phyloP scores from a whole-genome alignment of 2,888 invertebrate genomes.

The Myopa testacea region DNA sequence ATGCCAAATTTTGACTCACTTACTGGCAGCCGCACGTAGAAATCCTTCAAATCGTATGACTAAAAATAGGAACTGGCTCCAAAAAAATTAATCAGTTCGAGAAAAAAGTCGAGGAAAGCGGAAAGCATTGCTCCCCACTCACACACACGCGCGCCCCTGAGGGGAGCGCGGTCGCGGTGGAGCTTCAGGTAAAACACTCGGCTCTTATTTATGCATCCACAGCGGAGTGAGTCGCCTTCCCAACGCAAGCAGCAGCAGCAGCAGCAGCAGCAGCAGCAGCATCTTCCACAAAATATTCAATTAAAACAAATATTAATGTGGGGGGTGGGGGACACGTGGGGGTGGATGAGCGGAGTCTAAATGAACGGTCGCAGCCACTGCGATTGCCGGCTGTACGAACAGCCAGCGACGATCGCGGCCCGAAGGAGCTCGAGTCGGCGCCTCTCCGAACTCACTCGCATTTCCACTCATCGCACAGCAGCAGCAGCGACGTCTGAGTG shows the following conservation, averaged over 20 bases:
- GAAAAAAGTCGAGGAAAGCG: not conserved
- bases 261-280: no score
- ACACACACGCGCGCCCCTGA: slow-evolving; percentile 15
- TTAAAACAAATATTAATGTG: not conserved
- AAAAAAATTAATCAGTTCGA: slow-evolving; percentile 17
- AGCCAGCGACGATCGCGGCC: slow-evolving; percentile 13
- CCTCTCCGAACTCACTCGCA: slow-evolving; percentile 12
- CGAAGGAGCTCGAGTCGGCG: slow-evolving; percentile 16
- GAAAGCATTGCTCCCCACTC: not conserved
- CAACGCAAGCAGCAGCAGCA: slow-evolving; percentile 42
- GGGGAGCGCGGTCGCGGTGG: not conserved
- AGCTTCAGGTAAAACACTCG: slow-evolving; percentile 43
- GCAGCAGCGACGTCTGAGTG: slow-evolving; percentile 8
- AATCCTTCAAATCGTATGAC: slow-evolving; percentile 13
- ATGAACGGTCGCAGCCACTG: not conserved
- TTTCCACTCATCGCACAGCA: slow-evolving; percentile 23
- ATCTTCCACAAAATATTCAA: slow-evolving; percentile 54
- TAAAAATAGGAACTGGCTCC: slow-evolving; percentile 29
- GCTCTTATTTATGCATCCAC: slow-evolving; percentile 17
- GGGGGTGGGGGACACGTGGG: not conserved
- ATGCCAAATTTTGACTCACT: slow-evolving; percentile 29
- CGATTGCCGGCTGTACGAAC: not conserved
- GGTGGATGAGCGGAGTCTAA: not conserved
- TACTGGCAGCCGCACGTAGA: slow-evolving; percentile 21
- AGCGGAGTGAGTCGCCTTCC: slow-evolving; percentile 46